These are phyloP conservation scores for Isichthys henryi DNA, from an alignment of 2,113 vertebrate species.

Conservation along the genomic window DNA sequence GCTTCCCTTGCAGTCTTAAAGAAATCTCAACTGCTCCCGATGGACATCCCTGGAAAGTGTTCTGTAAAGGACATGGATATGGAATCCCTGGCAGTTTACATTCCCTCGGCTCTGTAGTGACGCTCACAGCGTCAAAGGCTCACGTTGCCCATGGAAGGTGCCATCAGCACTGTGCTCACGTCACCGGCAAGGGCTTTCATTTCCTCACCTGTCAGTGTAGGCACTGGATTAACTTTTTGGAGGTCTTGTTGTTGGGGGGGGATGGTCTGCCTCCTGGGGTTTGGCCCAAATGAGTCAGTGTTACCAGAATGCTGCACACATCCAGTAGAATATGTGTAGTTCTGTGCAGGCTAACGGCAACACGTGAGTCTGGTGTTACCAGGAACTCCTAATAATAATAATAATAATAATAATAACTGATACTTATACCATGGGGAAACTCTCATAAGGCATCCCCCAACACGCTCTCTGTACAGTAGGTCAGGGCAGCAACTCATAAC, in stretches of 20 bases:
- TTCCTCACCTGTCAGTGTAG: neutral
- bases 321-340: neutral
- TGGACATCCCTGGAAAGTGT: neutral
- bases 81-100: neutral
- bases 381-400: neutral
- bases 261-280: neutral
- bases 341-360: neutral
- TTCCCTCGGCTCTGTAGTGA: neutral
- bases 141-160: neutral
- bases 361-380: neutral
- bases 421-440: neutral
- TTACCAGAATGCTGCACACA: neutral
- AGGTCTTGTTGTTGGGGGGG: neutral
- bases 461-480: too few relatives aligned
- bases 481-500: too few relatives aligned
- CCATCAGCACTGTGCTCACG: neutral
- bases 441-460: too few relatives aligned
- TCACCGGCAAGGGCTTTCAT: neutral
- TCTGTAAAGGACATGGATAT: neutral
- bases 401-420: too few relatives aligned
- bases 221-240: neutral
- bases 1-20: too few relatives aligned
- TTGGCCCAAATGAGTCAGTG: neutral
- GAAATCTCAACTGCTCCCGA: too few relatives aligned
- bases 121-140: neutral